phyloP scores from a whole-genome alignment of 2,113 vertebrate species.

The Tapirus terrestris region DNA sequence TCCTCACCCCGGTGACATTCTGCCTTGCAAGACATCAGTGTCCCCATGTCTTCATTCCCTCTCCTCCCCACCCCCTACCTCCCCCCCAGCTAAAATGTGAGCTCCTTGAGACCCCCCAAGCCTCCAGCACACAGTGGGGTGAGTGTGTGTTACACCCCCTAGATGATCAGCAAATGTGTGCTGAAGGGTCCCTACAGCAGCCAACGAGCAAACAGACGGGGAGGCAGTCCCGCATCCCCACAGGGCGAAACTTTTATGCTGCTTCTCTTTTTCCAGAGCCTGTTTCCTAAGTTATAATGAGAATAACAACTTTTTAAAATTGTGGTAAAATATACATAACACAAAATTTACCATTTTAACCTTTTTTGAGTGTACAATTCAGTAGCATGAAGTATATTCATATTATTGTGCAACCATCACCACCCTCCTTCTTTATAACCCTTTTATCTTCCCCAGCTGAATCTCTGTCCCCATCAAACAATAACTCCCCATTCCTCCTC shows the following conservation, averaged over 20 bases:
- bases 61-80: background rate
- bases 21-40: background rate
- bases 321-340: background rate
- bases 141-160: rapidly evolving
- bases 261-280: background rate
- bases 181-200: background rate
- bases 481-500: background rate
- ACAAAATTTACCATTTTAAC: background rate
- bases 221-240: too few relatives aligned
- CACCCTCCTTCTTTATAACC: background rate
- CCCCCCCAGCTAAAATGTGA: background rate
- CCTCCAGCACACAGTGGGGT: rapidly evolving
- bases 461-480: too few relatives aligned
- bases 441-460: background rate
- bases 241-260: background rate
- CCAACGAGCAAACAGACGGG: background rate
- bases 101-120: background rate
- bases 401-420: background rate
- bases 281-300: background rate
- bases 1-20: background rate
- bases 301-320: background rate
- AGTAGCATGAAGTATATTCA: background rate
- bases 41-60: background rate
- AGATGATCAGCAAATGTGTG: rapidly evolving
- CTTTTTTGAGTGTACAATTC: background rate